phyloP scores from a whole-genome alignment of 2,888 invertebrate species.

The Eledona agricola region DNA sequence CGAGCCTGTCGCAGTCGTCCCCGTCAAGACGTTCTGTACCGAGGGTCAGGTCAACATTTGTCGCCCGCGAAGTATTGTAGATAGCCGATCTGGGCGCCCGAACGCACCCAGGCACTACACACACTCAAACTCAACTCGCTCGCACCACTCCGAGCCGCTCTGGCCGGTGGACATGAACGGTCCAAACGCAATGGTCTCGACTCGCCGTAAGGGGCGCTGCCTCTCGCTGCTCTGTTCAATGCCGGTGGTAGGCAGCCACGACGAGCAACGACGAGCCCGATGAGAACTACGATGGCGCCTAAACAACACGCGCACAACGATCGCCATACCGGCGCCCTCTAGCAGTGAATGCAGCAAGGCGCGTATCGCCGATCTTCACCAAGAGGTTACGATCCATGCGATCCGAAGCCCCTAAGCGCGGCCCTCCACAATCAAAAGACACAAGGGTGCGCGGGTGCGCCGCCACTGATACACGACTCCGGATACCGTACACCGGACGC shows the following conservation, averaged over 20 bases:
- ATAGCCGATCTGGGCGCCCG: conserved; percentile 57
- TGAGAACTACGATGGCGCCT: conserved; percentile 32
- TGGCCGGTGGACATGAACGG: conserved; percentile 58
- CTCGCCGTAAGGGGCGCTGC: conserved; percentile 23
- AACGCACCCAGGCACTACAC: conserved; percentile 62
- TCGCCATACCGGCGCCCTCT: conserved; percentile 40
- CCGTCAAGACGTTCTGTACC: conserved; percentile 59
- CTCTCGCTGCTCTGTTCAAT: conserved; percentile 30
- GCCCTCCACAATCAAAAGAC: conserved; percentile 14
- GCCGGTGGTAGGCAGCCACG: conserved; percentile 21
- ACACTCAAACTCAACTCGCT: conserved; percentile 57
- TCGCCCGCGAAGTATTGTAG: conserved; percentile 55
- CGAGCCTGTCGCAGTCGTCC: conserved; percentile 60
- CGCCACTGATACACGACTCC: conserved; percentile 18
- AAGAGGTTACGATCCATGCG: conserved; percentile 31
- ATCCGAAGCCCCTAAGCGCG: conserved; percentile 3
- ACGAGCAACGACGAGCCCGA: conserved; percentile 23
- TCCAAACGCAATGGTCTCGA: conserved; percentile 52
- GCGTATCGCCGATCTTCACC: conserved; percentile 28
- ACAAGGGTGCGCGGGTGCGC: conserved; percentile 13
- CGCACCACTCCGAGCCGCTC: conserved; percentile 60
- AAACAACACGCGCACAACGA: conserved; percentile 38
- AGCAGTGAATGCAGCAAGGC: conserved; percentile 28
- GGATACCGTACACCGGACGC: conserved; percentile 29
- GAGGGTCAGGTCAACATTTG: conserved; percentile 63